phyloP scores from a whole-genome alignment of 37 sponge, comb jelly and placozoan species.

The Petrosia ficiformis region DNA sequence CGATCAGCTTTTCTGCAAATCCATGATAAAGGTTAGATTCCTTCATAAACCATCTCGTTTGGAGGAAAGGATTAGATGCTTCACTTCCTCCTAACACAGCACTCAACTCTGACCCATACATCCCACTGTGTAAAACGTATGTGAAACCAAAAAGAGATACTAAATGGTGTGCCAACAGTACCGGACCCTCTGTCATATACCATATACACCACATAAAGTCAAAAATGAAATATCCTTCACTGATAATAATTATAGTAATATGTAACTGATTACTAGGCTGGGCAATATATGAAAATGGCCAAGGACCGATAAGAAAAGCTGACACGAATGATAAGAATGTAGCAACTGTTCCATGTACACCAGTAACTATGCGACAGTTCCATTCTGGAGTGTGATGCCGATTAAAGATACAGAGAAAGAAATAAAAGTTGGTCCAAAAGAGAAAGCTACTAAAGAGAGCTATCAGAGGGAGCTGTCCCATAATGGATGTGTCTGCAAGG shows the following conservation, averaged over 20 bases:
- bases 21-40: conserved; percentile 38
- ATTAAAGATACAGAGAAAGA: conserved; percentile 48
- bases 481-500: not conserved
- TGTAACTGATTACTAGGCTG: conserved; percentile 61
- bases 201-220: conserved; percentile 85
- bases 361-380: conserved; percentile 79
- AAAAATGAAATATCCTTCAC: conserved; percentile 88
- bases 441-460: conserved; percentile 52
- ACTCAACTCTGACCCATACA: conserved; percentile 57
- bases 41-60: conserved; percentile 72
- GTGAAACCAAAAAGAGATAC: conserved; percentile 67
- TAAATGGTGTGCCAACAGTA: conserved; percentile 88
- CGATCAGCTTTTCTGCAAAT: conserved; percentile 16
- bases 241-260: conserved; percentile 56
- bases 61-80: conserved; percentile 82
- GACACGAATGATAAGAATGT: conserved; percentile 51
- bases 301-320: conserved; percentile 51
- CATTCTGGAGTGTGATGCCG: conserved; percentile 56
- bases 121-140: conserved; percentile 36
- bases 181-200: conserved; percentile 63
- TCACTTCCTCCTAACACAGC: conserved; percentile 83
- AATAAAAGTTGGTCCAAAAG: conserved; percentile 68
- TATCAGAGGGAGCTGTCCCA: conserved; percentile 9
- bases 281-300: conserved; percentile 71
- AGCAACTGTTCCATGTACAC: conserved; percentile 55